These are phyloP conservation scores for Helobdella robusta DNA, from an alignment of 2,888 invertebrate species.

Conservation along the genomic window DNA sequence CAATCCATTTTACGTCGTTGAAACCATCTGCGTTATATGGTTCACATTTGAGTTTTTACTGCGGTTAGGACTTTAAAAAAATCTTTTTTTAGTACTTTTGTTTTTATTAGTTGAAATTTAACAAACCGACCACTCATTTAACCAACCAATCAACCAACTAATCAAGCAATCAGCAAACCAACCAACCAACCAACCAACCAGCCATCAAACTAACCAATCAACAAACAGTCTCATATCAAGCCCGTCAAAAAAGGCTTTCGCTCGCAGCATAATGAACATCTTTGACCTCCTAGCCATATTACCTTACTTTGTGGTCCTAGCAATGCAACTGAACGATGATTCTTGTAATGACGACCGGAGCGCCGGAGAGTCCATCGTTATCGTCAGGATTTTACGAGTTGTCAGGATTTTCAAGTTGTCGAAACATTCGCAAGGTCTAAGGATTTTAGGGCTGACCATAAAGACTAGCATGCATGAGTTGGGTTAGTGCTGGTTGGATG, in stretches of 20 bases:
- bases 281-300: conserved; percentile 46
- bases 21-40: conserved; percentile 46
- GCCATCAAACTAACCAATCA: not conserved
- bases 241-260: conserved; percentile 42
- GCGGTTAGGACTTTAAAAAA: no score
- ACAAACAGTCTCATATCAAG: conserved; percentile 37
- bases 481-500: conserved; percentile 26
- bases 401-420: conserved; percentile 46
- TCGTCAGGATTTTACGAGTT: conserved; percentile 43
- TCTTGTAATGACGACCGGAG: conserved; percentile 38
- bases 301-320: conserved; percentile 45
- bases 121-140: not conserved
- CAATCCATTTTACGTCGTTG: conserved; percentile 44
- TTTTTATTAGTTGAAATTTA: no score
- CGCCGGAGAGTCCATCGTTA: conserved; percentile 38
- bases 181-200: no score
- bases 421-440: conserved; percentile 46
- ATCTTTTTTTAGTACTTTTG: no score
- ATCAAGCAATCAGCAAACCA: no score
- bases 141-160: no score
- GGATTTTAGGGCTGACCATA: conserved; percentile 45
- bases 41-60: conserved; percentile 46
- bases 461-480: conserved; percentile 44
- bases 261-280: conserved; percentile 43
- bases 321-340: conserved; percentile 36